Evolutionary conservation across 2,888 invertebrate species (phyloP).

Genomic region (Epsilonema sp.): DNA sequence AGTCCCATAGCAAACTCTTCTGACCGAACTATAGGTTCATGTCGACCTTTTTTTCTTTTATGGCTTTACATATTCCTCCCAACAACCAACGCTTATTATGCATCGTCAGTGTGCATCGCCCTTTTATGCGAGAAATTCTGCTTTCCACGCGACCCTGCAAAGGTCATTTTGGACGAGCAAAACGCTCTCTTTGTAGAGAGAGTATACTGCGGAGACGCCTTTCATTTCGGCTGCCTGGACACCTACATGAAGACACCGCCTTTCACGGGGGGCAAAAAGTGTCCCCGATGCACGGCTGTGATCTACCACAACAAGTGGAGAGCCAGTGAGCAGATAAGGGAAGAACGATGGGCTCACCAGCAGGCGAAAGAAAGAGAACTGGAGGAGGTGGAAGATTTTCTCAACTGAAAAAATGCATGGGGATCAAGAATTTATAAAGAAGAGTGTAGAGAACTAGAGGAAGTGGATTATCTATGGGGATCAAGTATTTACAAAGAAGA

Average conservation of each 20-base stretch:
- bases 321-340: constrained; percentile 46
- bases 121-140: constrained; percentile 41
- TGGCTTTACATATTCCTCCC: too few species aligned
- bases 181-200: constrained; percentile 44
- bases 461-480: too few species aligned
- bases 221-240: constrained; percentile 48
- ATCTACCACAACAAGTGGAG: constrained; percentile 55
- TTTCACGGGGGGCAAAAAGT: constrained; percentile 49
- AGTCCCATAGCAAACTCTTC: too few species aligned
- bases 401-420: constrained; percentile 23
- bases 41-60: too few species aligned
- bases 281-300: constrained; percentile 43
- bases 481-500: too few species aligned
- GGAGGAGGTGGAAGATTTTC: constrained; percentile 53
- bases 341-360: constrained; percentile 54
- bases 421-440: too few species aligned
- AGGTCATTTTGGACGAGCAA: constrained; percentile 40
- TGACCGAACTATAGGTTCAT: too few species aligned
- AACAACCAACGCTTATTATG: too few species aligned
- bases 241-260: constrained; percentile 50
- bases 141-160: constrained; percentile 41
- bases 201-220: constrained; percentile 51
- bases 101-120: too few species aligned
- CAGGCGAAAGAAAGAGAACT: constrained; percentile 52
- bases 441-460: too few species aligned